Evolutionary conservation across 2,797 vertebrate species (phyloP).

Genomic region (Periophthalmus magnuspinnatus): DNA sequence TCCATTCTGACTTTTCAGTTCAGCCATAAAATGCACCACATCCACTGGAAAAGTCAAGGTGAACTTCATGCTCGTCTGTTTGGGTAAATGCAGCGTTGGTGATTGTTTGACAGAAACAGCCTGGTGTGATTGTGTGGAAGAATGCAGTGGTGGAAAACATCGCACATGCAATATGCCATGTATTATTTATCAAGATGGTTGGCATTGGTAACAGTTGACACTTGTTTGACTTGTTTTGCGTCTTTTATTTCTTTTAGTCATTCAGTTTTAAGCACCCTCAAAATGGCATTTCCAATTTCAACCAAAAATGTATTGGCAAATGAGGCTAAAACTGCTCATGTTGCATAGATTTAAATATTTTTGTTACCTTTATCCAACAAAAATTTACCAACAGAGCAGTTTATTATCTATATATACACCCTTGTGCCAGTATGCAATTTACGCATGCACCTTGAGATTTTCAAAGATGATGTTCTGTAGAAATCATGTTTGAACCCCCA

Average conservation of each 20-base stretch:
- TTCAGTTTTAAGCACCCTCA: background rate
- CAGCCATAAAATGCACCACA: background rate
- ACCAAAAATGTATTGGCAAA: background rate
- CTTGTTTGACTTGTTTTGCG: background rate
- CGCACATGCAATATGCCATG: slow-evolving; percentile 27
- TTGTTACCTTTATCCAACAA: background rate
- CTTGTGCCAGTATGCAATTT: background rate
- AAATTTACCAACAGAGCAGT: background rate
- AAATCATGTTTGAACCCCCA: slow-evolving; percentile 22
- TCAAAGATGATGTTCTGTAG: slow-evolving; percentile 18
- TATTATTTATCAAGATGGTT: slow-evolving; percentile 29
- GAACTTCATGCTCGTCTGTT: slow-evolving; percentile 14
- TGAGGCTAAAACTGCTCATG: background rate
- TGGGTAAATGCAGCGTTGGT: background rate
- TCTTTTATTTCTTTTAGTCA: background rate
- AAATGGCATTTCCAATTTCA: background rate
- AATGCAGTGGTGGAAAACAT: slow-evolving; percentile 20
- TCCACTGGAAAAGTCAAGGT: slow-evolving; percentile 14
- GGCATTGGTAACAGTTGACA: background rate
- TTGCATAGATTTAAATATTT: background rate
- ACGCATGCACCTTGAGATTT: slow-evolving; percentile 1
- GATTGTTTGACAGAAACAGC: slow-evolving; percentile 7
- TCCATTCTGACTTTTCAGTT: background rate
- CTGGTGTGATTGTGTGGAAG: slow-evolving; percentile 32
- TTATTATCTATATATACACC: background rate